Evolutionary conservation across 2,888 invertebrate species (phyloP), one percentile per base, ranked within the genome.

Genomic region (Heliconius hortense): DNA sequence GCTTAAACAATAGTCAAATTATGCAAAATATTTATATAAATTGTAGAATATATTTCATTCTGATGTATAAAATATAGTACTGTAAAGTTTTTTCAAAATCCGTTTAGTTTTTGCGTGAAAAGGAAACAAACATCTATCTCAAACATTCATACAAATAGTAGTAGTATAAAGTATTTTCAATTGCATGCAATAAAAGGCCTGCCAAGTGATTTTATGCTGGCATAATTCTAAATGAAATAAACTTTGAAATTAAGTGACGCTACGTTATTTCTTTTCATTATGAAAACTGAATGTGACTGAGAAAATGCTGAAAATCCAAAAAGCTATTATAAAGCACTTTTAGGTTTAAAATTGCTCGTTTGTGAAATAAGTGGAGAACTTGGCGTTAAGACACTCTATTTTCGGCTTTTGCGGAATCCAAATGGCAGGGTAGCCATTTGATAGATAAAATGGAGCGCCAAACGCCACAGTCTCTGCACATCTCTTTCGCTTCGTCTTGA

Each of bases 141-240:
- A 21, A 53, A 53, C 53, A n/a, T n/a, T 21, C 10, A 53, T n/a
- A 53, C n/a, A 21, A 21, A 48, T 48, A 56, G 56, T 56, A 53
- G 8, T 48, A 63, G 72, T 82, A 83, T 82, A 84, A 82, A 81
- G 80, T 73, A 83, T 84, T 85, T 84, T 84, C 83, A 84, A 85
- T 85, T 83, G 83, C 77, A 82, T 83, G 82, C 82, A 79, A 81
- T 84, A 83, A 84, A 83, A 83, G 39, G 82, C 81, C 75, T 31
- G 75, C 80, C 78, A 83, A 84, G 83, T 83, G 82, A 82, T 84
- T 86, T 84, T 83, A 82, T 80, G 82, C 81, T 77, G 74, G 81
- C 82, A 82, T 86, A 80, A 82, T 82, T 80, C 79, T 62, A n/a
- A 69, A 69, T 53, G 28, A 56, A 71, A 39, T 26, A 67, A 60